Evolutionary conservation across 2,797 vertebrate genomes (phyloP).

Genomic region (Nyctalus aviator): DNA sequence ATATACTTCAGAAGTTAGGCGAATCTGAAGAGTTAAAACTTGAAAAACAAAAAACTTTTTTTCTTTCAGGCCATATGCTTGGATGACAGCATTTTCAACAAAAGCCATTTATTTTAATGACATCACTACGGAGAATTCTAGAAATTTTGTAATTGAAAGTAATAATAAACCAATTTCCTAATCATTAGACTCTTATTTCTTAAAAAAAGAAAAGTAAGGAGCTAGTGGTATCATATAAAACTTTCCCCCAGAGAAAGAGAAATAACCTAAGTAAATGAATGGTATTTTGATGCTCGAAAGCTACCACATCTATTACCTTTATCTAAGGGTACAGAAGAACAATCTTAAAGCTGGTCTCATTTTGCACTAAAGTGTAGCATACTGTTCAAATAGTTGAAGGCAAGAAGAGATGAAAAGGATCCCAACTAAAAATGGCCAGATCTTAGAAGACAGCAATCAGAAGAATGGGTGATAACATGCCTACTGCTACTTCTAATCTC

Average conservation of each 20-base stretch:
- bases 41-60: slow-evolving; percentile 20
- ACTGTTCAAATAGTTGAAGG: background rate
- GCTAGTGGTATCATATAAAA: background rate
- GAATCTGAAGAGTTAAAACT: slow-evolving; percentile 36
- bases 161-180: slow-evolving; percentile 9
- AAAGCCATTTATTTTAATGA: slow-evolving; percentile 7
- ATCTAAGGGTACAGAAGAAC: background rate
- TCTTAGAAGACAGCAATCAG: background rate
- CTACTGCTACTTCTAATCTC: background rate
- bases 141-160: slow-evolving; percentile 14
- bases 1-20: slow-evolving; percentile 10
- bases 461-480: background rate
- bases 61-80: background rate
- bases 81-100: background rate
- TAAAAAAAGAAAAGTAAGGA: background rate
- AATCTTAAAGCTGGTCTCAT: background rate
- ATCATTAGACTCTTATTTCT: background rate
- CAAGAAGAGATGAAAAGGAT: background rate
- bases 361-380: background rate
- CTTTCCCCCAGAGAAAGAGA: background rate
- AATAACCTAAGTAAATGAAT: background rate
- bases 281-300: background rate
- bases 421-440: background rate
- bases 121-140: background rate
- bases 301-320: background rate